Conservation (phyloP, 2,113 vertebrate genomes). For the Psophia crepitans region DNA sequence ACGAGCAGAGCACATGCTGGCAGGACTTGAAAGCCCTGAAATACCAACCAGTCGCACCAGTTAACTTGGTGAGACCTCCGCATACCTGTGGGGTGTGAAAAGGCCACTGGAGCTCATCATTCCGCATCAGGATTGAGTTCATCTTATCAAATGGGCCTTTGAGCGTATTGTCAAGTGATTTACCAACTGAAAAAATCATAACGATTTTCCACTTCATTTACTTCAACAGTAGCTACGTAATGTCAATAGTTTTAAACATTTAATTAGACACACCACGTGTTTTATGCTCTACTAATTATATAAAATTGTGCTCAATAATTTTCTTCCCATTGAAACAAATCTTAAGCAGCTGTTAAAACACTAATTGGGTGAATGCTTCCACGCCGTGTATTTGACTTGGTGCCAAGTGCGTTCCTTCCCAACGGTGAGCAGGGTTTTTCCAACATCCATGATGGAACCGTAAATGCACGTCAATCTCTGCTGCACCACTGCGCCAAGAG, state of each 20-base stretch:
- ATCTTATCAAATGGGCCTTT: conserved; percentile 70
- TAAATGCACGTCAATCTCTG: conserved; percentile 26
- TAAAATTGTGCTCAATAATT: conserved; percentile 69
- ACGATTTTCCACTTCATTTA: conserved; percentile 68
- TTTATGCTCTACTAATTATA: conserved; percentile 74
- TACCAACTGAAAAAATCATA: conserved; percentile 60
- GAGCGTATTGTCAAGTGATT: conserved; percentile 51
- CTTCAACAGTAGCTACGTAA: conserved; percentile 70
- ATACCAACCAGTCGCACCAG: neutral
- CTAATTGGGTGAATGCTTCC: conserved; percentile 65
- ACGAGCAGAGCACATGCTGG: neutral
- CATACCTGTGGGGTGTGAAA: conserved; percentile 61
- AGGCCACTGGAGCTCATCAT: conserved; percentile 47
- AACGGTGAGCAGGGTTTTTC: conserved; percentile 14
- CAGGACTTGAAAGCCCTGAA: conserved; percentile 20
- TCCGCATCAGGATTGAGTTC: conserved; percentile 55
- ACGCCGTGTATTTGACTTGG: neutral
- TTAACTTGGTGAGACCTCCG: neutral
- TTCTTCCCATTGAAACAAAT: conserved; percentile 63
- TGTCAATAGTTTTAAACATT: conserved; percentile 71
- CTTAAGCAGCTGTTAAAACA: conserved; percentile 72
- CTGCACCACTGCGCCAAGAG: neutral
- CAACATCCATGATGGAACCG: conserved; percentile 34
- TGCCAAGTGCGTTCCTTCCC: conserved; percentile 27
- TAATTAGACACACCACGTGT: conserved; percentile 69